phyloP scores from a whole-genome alignment of 1,140 invertebrate species.

The Bombus breviceps region DNA sequence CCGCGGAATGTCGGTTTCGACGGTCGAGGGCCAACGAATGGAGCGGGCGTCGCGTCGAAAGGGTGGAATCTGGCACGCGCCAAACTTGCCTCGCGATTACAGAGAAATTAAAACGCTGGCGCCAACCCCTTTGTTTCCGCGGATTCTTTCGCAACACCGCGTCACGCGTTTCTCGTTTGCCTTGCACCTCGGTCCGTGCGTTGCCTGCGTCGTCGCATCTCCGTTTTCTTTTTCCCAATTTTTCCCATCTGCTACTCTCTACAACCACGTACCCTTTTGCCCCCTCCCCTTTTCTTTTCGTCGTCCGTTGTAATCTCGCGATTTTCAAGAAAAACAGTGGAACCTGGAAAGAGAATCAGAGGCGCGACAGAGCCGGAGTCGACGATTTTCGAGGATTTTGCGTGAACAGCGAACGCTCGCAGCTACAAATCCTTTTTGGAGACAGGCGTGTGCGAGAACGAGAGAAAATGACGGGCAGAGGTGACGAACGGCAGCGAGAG shows the following conservation, averaged over 20 bases:
- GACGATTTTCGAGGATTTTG: constrained; percentile 33
- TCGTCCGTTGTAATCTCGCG: too few species aligned
- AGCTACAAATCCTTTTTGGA: constrained; percentile 60
- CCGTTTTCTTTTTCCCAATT: too few species aligned
- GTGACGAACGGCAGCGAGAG: neutral
- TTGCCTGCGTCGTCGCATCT: too few species aligned
- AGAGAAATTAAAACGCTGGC: constrained; percentile 68
- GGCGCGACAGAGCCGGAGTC: neutral
- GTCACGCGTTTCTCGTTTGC: neutral
- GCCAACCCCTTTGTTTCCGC: constrained; percentile 43
- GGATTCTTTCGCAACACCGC: neutral
- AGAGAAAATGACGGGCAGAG: neutral
- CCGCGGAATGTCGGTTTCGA: constrained; percentile 67
- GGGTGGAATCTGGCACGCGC: constrained; percentile 73
- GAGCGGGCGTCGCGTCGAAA: constrained; percentile 41
- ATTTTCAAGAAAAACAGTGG: too few species aligned
- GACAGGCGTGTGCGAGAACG: constrained; percentile 13
- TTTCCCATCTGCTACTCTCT: too few species aligned
- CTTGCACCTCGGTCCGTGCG: neutral
- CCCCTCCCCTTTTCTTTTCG: rapidly evolving
- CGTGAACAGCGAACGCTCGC: constrained; percentile 26
- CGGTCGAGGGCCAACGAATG: constrained; percentile 62
- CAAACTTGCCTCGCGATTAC: constrained; percentile 72
- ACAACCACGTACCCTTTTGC: rapidly evolving
- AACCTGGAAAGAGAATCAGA: too few species aligned